These are phyloP conservation scores for Octomys mimax DNA, from an alignment of 2,797 vertebrate species.

Conservation along the genomic window DNA sequence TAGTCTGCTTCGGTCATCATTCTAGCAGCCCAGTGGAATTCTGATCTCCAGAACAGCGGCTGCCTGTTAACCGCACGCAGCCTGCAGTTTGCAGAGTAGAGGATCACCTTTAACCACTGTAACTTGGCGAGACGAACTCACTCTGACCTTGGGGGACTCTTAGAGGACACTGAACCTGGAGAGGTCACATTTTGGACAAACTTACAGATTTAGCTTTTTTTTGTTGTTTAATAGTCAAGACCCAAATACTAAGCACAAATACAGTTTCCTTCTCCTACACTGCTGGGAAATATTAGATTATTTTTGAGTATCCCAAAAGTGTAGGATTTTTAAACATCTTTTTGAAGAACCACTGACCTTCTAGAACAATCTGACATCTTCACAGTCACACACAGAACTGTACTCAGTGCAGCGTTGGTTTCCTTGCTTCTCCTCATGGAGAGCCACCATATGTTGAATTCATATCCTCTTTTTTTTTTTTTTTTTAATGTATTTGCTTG, in stretches of 20 bases:
- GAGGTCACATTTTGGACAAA: not conserved
- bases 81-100: not conserved
- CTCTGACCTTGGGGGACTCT: not conserved
- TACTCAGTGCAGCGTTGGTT: rapidly evolving
- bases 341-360: not conserved
- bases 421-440: not conserved
- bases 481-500: no score
- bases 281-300: not conserved
- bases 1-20: not conserved
- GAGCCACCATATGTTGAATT: not conserved
- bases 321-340: not conserved
- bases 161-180: not conserved
- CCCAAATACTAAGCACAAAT: not conserved
- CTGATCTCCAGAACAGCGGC: not conserved
- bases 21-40: not conserved
- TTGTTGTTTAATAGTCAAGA: not conserved
- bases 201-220: not conserved
- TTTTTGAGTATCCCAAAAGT: not conserved
- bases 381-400: not conserved
- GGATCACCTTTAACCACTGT: not conserved
- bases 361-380: not conserved
- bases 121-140: not conserved
- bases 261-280: not conserved
- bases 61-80: not conserved
- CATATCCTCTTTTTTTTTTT: not conserved